Base-by-base conservation (phyloP, 2,888 invertebrate species). In the Rhorus exstirpatorius region DNA sequence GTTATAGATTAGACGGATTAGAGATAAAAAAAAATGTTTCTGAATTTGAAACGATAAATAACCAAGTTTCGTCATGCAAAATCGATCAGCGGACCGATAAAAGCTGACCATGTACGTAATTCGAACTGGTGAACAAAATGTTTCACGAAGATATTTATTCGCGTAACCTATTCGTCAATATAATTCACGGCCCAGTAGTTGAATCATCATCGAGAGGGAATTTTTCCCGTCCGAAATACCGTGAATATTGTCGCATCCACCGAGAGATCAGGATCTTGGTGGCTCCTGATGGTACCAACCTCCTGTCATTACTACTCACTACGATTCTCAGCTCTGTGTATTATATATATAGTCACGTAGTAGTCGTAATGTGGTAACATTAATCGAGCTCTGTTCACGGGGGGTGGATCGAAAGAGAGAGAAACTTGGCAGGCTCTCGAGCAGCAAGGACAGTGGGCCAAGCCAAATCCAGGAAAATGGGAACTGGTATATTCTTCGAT, bases 371-470 rank as follows among this genome's bases (percentile, higher is more conserved):
- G 70, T 75, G 35, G 75, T 51, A 63, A 55, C 51, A 61, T 63
- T 53, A 31, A 26, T 63, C 70, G 77, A 77, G 70, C 70, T 70
- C 61, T 55, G 70, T 41, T 14, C 31, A 1, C 35, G 17, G 31
- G 31, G 58, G 4, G 12, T 17, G 55, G 55, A 41, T 19, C 38
- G 19, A 38, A 44, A n/a, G 38, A 38, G 77, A 61, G 53, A 51
- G 70, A 77, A 70, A 77, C 61, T 70, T 77, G 77, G 77, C 77
- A 77, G 49, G 61, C 6, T 63, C 17, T 53, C 51, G 38, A 7
- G 46, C 49, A 26, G 17, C 68, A 38, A 53, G 17, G 70, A 61
- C 61, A 77, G 70, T 19, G 6, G 31, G 31, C 2, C 31, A 31
- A 31, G 31, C 10, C 35, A 14, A 7, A 58, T 14, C 58, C 58